Percentiles rank a stretch among this genome's conserved stretches.
Evolutionary conservation across 2,113 vertebrate species (phyloP).

Genomic region (Bubo scandiacus): DNA sequence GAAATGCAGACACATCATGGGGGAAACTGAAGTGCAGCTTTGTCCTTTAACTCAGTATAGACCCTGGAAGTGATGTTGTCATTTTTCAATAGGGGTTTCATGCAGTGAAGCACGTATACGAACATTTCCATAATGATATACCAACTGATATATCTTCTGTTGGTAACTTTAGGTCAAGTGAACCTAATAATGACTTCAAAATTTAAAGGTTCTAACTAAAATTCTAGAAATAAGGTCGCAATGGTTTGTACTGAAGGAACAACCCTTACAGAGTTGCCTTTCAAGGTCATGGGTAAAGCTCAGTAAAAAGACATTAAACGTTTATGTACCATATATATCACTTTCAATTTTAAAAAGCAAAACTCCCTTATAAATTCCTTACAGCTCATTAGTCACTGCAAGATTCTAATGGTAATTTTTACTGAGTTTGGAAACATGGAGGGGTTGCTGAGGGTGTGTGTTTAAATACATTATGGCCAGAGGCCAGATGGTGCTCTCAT

Average conservation of each 20-base stretch:
- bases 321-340: neutral
- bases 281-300: neutral
- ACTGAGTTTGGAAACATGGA: neutral
- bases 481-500: neutral
- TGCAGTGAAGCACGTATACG: neutral
- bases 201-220: neutral
- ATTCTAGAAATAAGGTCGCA: neutral
- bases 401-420: neutral
- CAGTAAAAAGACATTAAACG: neutral
- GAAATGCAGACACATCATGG: neutral
- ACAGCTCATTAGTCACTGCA: neutral
- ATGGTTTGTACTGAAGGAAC: neutral
- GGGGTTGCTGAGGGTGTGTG: neutral
- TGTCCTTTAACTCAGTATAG: neutral
- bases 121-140: neutral
- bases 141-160: neutral
- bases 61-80: neutral
- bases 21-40: neutral
- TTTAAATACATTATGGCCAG: neutral
- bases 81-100: slow-evolving; percentile 19
- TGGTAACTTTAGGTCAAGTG: neutral
- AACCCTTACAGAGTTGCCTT: neutral
- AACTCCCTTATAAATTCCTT: neutral
- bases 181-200: slow-evolving; percentile 1
- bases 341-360: neutral